Evolutionary conservation across 1,140 invertebrate species (phyloP).

Genomic region (Pseudobourletiella spinata): DNA sequence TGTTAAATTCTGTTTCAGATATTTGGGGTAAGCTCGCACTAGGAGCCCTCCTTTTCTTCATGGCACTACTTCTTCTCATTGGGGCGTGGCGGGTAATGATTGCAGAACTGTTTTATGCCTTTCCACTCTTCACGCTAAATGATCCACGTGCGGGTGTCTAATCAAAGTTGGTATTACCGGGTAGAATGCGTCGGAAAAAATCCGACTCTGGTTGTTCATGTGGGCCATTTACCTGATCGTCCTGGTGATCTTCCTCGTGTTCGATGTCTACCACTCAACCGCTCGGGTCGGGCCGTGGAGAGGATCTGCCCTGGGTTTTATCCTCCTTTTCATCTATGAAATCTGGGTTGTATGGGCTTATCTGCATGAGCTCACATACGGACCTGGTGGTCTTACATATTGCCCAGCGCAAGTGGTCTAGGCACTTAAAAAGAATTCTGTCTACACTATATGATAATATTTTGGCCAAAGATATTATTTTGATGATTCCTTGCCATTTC

Average conservation of each 20-base stretch:
- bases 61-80: slow-evolving; percentile 19
- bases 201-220: slow-evolving; percentile 22
- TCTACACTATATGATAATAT: no score
- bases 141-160: background rate
- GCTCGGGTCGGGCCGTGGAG: background rate
- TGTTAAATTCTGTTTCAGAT: slow-evolving; percentile 10
- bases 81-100: slow-evolving; percentile 19
- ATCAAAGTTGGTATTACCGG: background rate
- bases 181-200: slow-evolving; percentile 16
- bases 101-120: background rate
- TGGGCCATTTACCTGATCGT: slow-evolving; percentile 19
- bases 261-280: slow-evolving; percentile 7
- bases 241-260: slow-evolving; percentile 10
- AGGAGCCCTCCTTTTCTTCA: background rate
- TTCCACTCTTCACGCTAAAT: background rate
- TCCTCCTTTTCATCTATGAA: slow-evolving; percentile 21
- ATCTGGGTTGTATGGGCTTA: slow-evolving; percentile 32
- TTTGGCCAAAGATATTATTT: no score
- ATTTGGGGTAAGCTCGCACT: slow-evolving; percentile 13
- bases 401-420: slow-evolving; percentile 25
- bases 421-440: no score
- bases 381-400: slow-evolving; percentile 20
- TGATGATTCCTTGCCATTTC: no score
- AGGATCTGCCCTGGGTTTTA: background rate
- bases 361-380: slow-evolving; percentile 15